A percentile compares a stretch with the other conserved stretches of the same genome.
These are phyloP conservation scores for Cryptotermes secundus DNA, from an alignment of 1,140 invertebrate genomes.

Conservation along the genomic window DNA sequence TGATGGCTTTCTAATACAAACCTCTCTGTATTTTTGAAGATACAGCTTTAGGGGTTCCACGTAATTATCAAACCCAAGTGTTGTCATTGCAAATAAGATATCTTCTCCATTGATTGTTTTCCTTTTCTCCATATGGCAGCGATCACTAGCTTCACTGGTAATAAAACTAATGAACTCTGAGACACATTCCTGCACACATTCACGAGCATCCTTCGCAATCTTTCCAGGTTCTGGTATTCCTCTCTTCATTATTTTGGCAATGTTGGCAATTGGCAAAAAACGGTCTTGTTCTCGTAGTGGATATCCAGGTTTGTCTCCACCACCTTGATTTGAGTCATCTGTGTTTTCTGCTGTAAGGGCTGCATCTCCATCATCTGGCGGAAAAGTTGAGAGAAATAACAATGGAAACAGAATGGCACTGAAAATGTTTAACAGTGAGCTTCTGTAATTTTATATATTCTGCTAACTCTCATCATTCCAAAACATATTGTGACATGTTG, in stretches of 20 bases:
- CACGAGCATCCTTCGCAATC: conserved; percentile 98
- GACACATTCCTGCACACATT: conserved; percentile 99
- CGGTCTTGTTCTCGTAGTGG: conserved; percentile 86
- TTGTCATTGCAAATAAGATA: conserved; percentile 95
- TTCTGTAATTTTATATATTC: too few relatives aligned
- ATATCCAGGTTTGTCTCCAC: conserved; percentile 50
- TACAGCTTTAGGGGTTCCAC: conserved; percentile 96
- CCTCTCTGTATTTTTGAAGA: conserved; percentile 95
- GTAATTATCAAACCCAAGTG: conserved; percentile 97
- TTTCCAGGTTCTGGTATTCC: conserved; percentile 95
- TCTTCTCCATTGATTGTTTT: conserved; percentile 99
- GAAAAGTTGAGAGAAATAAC: too few relatives aligned
- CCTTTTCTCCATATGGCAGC: conserved; percentile 95
- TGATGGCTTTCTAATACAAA: conserved; percentile 39
- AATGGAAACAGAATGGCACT: too few relatives aligned
- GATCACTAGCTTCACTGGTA: conserved; percentile 95
- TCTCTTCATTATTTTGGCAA: conserved; percentile 98
- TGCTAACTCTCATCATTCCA: too few relatives aligned
- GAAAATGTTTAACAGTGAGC: too few relatives aligned
- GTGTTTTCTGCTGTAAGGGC: conserved; percentile 59
- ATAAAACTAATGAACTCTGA: conserved; percentile 99
- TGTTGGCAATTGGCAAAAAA: conserved; percentile 97
- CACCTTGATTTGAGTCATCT: conserved; percentile 67
- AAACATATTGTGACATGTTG: too few relatives aligned
- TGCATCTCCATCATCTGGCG: conserved; percentile 39